Percentiles rank a stretch among this genome's conserved stretches.
These are phyloP conservation scores for Macrophya alboannulata DNA, from an alignment of 2,888 invertebrate species.

Conservation along the genomic window DNA sequence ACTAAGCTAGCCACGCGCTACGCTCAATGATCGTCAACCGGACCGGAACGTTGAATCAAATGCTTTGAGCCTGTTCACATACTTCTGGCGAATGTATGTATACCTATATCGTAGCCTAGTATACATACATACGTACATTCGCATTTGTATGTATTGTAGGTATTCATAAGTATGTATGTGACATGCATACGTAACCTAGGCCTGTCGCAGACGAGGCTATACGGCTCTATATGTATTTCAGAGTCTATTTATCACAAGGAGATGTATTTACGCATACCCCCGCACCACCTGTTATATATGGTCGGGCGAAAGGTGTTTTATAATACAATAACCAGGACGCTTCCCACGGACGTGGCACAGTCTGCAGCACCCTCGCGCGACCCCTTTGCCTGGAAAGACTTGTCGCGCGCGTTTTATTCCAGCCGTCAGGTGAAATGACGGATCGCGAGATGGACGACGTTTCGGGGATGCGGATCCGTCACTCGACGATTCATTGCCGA, in stretches of 20 bases:
- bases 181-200: no score
- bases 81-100: not conserved
- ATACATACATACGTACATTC: no score
- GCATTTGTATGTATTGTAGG: no score
- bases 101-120: no score
- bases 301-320: slow-evolving; percentile 63
- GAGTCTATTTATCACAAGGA: slow-evolving; percentile 70
- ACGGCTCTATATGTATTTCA: slow-evolving; percentile 53
- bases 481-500: slow-evolving; percentile 37
- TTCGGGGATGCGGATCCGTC: slow-evolving; percentile 16
- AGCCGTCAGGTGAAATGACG: slow-evolving; percentile 39
- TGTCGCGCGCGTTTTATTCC: slow-evolving; percentile 30
- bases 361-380: slow-evolving; percentile 58
- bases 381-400: slow-evolving; percentile 52
- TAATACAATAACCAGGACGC: slow-evolving; percentile 65
- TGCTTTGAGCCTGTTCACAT: slow-evolving; percentile 4
- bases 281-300: slow-evolving; percentile 38
- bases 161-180: no score
- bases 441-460: slow-evolving; percentile 33
- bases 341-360: slow-evolving; percentile 59
- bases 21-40: not conserved
- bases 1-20: not conserved
- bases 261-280: slow-evolving; percentile 64
- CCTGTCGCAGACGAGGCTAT: slow-evolving; percentile 12
- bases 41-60: not conserved